Evolutionary conservation across 2,113 vertebrate species (phyloP).

Genomic region (Rhynchopsitta pachyrhyncha): DNA sequence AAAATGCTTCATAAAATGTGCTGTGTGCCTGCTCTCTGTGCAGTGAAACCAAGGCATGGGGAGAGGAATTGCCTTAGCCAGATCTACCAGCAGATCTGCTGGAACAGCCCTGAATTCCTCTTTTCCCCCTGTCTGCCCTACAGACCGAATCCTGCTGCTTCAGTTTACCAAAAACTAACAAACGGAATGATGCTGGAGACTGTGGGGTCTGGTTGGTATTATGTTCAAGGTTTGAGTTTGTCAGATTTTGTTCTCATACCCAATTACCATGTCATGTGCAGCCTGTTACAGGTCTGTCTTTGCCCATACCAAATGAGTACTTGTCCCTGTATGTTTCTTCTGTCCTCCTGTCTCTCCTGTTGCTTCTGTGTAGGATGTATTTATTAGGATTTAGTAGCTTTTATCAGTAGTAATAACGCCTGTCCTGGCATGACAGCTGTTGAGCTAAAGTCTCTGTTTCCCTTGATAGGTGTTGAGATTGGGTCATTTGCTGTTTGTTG

Average conservation of each 20-base stretch:
- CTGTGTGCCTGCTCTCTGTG: background rate
- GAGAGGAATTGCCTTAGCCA: background rate
- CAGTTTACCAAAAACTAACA: background rate
- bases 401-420: background rate
- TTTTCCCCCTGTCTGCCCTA: background rate
- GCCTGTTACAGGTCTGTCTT: background rate
- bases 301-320: background rate
- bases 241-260: background rate
- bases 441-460: conserved; percentile 17
- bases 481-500: conserved; percentile 31
- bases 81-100: background rate
- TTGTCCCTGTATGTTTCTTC: background rate
- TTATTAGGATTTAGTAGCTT: background rate
- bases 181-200: background rate
- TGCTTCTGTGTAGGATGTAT: background rate
- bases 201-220: background rate
- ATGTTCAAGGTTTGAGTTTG: background rate
- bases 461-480: conserved; percentile 7
- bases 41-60: accelerated
- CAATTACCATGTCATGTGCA: background rate
- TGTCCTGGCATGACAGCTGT: background rate
- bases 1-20: background rate
- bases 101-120: background rate
- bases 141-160: background rate
- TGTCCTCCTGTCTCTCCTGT: background rate